A percentile compares a stretch with the other conserved stretches of the same genome.
Evolutionary conservation across 35 echinoderm and acorn worm genomes (phyloP).

Genomic region (Lytechinus variegatus): DNA sequence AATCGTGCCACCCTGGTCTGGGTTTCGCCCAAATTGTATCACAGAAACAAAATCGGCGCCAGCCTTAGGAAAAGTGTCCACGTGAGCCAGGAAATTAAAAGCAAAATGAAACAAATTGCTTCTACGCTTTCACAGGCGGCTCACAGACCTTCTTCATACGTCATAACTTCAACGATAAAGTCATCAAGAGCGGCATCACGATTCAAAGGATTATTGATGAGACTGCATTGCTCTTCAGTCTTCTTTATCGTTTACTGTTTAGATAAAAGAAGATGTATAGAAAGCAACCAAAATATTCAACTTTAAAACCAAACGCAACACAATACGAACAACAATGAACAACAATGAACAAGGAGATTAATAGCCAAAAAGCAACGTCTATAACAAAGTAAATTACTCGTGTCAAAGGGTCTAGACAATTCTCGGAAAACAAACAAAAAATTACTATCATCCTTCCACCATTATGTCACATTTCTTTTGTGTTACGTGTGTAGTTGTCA

Average conservation of each 20-base stretch:
- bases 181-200: background rate
- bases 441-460: too few relatives aligned
- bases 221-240: background rate
- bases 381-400: background rate
- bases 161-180: background rate
- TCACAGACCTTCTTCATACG: background rate
- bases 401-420: too few relatives aligned
- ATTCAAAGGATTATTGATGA: background rate
- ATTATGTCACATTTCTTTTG: too few relatives aligned
- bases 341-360: background rate
- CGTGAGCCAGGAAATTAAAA: slow-evolving; percentile 51
- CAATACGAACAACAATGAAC: too few relatives aligned
- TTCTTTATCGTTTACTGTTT: background rate
- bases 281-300: background rate
- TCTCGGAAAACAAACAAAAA: too few relatives aligned
- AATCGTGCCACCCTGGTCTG: background rate
- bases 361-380: background rate
- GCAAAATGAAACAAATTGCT: slow-evolving; percentile 53
- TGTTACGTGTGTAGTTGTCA: too few relatives aligned
- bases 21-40: slow-evolving; percentile 51
- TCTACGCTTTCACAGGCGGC: slow-evolving; percentile 29
- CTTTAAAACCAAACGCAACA: background rate
- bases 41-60: slow-evolving; percentile 49
- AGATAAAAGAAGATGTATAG: background rate
- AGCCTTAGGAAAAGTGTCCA: slow-evolving; percentile 45